Evolutionary conservation across 2,113 vertebrate species (phyloP), one percentile per base, ranked within the genome.

Genomic region (Halcyon senegalensis): DNA sequence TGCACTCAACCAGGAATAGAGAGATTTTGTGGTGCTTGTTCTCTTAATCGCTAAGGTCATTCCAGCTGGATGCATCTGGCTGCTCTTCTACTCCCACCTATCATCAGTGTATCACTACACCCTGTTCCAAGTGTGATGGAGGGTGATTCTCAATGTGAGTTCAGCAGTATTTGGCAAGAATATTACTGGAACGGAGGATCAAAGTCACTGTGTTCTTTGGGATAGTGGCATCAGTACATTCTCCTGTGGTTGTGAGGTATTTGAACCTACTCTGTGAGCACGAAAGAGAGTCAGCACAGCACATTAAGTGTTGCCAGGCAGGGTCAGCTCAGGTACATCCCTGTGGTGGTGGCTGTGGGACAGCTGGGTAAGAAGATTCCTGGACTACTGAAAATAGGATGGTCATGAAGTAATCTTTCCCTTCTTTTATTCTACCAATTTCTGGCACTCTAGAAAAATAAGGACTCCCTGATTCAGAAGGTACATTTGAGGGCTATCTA

Each of bases 1-100:
- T 50, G 59, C 0, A 0, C 37, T 74, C 23, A 1, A 21, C n/a
- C 33, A 11, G 20, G n/a, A 67, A 33, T 13, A 68, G 9, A 64
- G 25, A 81, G 3, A 19, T 23, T 41, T 94, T 77, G 33, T 86
- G 0, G 1, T 81, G 72, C 41, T 67, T 72, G 18, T 86, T 89
- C 72, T 84, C 68, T 83, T 37, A 84, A 59, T 55, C 28, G 9
- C 28, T 50, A n/a, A 55, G 41, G 44, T 84, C 76, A 90, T 93
- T 94, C 41, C 85, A 88, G 50, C 28, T 84, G 86, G 46, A n/a
- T 84, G 55, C 60, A 53, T 89, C 41, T 84, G 72, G 30, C 55
- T 88, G 79, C 37, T 62, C 78, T 64, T 80, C 35, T 53, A 69
- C 62, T 23, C n/a, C 41, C 53, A 48, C 10, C 39, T 51, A 23